Conservation (phyloP, 2,797 vertebrate genomes). For the Valencia hispanica region DNA sequence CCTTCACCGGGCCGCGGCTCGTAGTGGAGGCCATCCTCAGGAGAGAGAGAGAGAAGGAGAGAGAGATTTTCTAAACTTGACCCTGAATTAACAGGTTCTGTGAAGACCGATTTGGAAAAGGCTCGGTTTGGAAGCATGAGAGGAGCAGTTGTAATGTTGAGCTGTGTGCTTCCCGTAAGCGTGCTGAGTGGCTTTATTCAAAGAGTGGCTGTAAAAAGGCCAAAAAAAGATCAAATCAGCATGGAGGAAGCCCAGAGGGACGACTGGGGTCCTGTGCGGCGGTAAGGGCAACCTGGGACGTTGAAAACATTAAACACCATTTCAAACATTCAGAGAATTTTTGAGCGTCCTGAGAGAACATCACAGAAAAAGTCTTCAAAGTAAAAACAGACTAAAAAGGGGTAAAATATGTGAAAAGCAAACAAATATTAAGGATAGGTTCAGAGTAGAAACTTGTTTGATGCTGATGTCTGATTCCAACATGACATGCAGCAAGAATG, state of each 20-base stretch:
- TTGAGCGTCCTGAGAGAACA: conserved; percentile 2
- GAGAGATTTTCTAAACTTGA: conserved; percentile 41
- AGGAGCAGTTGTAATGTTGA: conserved; percentile 66
- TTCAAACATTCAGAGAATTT: conserved; percentile 6
- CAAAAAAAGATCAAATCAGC: conserved; percentile 80
- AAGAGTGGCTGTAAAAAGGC: conserved; percentile 70
- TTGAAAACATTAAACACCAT: conserved; percentile 27
- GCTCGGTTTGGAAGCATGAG: conserved; percentile 63
- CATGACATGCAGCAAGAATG: neutral
- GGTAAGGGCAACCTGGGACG: conserved; percentile 56
- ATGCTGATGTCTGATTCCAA: neutral
- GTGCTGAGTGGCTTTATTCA: conserved; percentile 79
- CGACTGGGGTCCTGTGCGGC: conserved; percentile 27
- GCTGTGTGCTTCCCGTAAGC: conserved; percentile 79
- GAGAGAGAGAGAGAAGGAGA: neutral
- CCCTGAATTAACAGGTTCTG: conserved; percentile 71
- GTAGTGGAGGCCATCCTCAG: conserved; percentile 53
- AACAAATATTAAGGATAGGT: neutral
- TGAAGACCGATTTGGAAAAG: conserved; percentile 72
- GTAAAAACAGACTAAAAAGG: neutral
- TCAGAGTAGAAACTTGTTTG: neutral
- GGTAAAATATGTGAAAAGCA: neutral
- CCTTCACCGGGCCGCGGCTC: conserved; percentile 56
- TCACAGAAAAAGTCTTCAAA: conserved; percentile 1
- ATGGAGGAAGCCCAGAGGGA: conserved; percentile 53